Evolutionary conservation across 2,797 vertebrate species (phyloP), one percentile per base, ranked within the genome.

Genomic region (Aplochiton taeniatus): DNA sequence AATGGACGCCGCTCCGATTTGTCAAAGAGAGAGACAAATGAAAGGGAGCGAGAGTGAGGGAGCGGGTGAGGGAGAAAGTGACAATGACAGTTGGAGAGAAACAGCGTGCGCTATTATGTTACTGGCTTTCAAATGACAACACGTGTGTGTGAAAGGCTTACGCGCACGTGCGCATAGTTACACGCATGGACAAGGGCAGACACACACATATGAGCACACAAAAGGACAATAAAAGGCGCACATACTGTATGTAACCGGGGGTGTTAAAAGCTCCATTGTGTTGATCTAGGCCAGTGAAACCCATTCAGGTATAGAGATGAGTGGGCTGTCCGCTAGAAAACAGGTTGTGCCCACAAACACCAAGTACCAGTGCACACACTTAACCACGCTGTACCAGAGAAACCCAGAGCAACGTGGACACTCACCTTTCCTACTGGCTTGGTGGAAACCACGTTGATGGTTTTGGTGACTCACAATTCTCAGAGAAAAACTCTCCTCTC

Each of bases 1-100:
- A 91, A 92, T 92, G 88, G 86, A 87, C 77, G 43, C 60, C 17
- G 61, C 81, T 72, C 64, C 66, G 76, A 90, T 88, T 84, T 87
- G 88, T 84, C 86, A 86, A 70, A 86, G 65, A 72, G 59, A 62
- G 72, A 80, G 82, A 89, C 73, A 87, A 88, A 83, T 81, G 77
- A 87, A 82, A 86, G 86, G 53, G 73, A 19, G 45, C 17, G 58
- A 16, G 65, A 53, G 49, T 19, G 51, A 43, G 49, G 49, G 49
- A 71, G 61, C 20, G 58, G 43, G 48, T 46, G 61, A 42, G 53
- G 49, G 53, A 18, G 47, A 58, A 58, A 84, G 88, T 85, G 85
- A 88, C 82, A 87, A 84, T 0, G 85, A 87, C 83, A 78, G 84
- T 69, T 73, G 72, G 58, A 80, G 83, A 87, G 81, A 87, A 90